These are phyloP conservation scores for Cebus imitator DNA, from an alignment of 2,113 vertebrate species.

Conservation along the genomic window DNA sequence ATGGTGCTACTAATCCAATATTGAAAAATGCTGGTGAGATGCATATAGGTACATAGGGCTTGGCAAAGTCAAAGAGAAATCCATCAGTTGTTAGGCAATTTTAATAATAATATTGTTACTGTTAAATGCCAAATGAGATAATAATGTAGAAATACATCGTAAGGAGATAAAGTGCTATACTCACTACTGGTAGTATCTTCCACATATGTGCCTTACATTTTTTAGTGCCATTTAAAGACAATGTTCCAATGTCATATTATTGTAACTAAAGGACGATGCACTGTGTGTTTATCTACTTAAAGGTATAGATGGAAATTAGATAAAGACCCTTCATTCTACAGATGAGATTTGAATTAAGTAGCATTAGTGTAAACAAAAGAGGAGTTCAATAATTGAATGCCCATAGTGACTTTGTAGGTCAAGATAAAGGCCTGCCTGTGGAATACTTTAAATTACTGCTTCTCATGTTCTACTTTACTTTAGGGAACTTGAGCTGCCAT, in stretches of 20 bases:
- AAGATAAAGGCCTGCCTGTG: background rate
- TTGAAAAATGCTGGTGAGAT: background rate
- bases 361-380: conserved; percentile 40
- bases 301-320: background rate
- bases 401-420: background rate
- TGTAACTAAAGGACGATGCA: background rate
- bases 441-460: conserved; percentile 51
- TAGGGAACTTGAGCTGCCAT: background rate
- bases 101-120: background rate
- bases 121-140: background rate
- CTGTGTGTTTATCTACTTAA: background rate
- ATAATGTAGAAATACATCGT: background rate
- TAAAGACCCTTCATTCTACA: conserved; percentile 7
- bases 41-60: background rate
- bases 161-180: background rate
- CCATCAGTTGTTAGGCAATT: background rate
- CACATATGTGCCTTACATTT: background rate
- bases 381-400: background rate
- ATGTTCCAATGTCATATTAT: background rate
- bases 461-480: conserved; percentile 31
- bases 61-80: background rate
- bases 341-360: conserved; percentile 33
- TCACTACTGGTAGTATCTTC: background rate
- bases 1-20: background rate
- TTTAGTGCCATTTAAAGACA: background rate